Conservation (phyloP, 2,888 invertebrate species). For the Dermolepida albohirtum region DNA sequence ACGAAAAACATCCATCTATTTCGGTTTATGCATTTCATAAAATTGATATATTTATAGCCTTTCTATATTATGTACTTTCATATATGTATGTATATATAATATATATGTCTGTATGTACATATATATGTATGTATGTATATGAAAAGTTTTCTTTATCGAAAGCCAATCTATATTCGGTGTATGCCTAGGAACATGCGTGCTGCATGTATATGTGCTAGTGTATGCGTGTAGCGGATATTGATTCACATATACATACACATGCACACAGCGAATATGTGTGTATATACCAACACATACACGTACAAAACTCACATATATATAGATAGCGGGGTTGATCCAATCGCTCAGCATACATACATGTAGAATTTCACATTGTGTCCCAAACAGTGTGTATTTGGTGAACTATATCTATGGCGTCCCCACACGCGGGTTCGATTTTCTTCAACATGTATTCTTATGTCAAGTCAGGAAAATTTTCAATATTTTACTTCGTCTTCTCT, state of each 20-base stretch:
- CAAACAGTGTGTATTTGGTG: constrained; percentile 48
- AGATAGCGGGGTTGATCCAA: constrained; percentile 55
- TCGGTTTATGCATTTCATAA: constrained; percentile 37
- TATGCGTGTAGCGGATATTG: constrained; percentile 55
- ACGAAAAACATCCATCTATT: constrained; percentile 38
- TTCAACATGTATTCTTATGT: constrained; percentile 44
- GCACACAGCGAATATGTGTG: constrained; percentile 40
- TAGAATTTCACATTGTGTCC: constrained; percentile 46
- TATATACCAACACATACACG: constrained; percentile 19
- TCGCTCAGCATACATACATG: constrained; percentile 49
- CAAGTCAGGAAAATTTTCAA: constrained; percentile 44
- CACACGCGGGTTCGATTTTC: constrained; percentile 50
- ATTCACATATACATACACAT: constrained; percentile 55
- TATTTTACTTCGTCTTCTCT: constrained; percentile 39
- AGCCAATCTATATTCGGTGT: constrained; percentile 52
- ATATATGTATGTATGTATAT: constrained; percentile 40
- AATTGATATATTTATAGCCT: constrained; percentile 40
- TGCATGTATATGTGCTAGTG: constrained; percentile 54
- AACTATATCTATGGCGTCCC: constrained; percentile 52
- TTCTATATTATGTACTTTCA: constrained; percentile 25
- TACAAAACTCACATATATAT: constrained; percentile 37
- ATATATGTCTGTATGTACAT: constrained; percentile 45
- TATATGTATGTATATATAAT: constrained; percentile 46
- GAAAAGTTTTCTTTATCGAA: constrained; percentile 52
- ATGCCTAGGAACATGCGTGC: constrained; percentile 55